Percentiles rank a stretch among this genome's conserved stretches.
These are phyloP conservation scores for Dinomys branickii DNA, from an alignment of 2,113 vertebrate genomes.

Conservation along the genomic window DNA sequence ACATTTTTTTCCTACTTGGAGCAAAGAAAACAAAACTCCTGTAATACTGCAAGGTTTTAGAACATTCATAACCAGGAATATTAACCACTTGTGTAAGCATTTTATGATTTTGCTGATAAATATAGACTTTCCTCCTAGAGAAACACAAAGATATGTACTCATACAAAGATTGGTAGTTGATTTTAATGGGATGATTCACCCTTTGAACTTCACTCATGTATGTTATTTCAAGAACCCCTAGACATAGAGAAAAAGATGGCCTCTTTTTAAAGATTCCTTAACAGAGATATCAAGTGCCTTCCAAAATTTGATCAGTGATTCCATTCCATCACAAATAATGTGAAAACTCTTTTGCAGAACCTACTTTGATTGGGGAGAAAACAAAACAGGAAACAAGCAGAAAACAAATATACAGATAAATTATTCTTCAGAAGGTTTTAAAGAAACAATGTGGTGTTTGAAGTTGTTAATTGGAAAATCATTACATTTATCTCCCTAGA, in stretches of 20 bases:
- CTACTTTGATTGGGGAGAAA: background rate
- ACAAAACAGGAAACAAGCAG: background rate
- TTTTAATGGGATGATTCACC: background rate
- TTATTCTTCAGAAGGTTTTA: background rate
- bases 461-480: slow-evolving; percentile 45
- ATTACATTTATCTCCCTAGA: background rate
- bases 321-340: background rate
- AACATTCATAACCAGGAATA: background rate
- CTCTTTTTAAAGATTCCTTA: background rate
- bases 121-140: background rate
- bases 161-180: background rate
- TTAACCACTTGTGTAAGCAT: background rate
- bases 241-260: background rate
- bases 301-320: background rate
- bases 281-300: background rate
- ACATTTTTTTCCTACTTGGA: background rate
- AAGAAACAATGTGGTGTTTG: slow-evolving; percentile 19
- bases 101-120: background rate
- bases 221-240: background rate
- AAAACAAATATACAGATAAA: slow-evolving; percentile 45
- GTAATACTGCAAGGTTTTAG: background rate
- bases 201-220: background rate
- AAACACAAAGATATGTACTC: background rate
- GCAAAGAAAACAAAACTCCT: background rate
- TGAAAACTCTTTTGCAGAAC: background rate